phyloP scores from a whole-genome alignment of 2,888 invertebrate genomes.

The Chalcosyrphus nemorum region DNA sequence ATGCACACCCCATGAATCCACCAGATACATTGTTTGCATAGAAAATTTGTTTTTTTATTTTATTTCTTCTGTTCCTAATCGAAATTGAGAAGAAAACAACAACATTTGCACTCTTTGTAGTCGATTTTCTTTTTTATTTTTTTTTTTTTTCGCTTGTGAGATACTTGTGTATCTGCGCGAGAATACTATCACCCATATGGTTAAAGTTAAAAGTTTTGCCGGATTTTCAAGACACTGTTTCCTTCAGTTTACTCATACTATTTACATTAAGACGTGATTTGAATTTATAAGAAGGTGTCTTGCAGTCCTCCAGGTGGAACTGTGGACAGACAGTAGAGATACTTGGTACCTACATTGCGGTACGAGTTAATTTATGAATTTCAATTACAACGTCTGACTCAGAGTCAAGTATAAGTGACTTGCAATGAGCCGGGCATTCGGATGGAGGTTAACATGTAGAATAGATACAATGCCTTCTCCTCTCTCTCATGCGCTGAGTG shows the following conservation, averaged over 20 bases:
- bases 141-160: neutral
- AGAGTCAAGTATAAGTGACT: slow-evolving; percentile 19
- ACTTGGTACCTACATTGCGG: slow-evolving; percentile 2
- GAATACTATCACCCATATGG: neutral
- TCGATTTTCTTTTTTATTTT: too few relatives aligned
- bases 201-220: neutral
- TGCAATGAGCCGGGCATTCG: neutral
- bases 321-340: neutral
- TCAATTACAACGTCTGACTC: slow-evolving; percentile 66
- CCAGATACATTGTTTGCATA: slow-evolving; percentile 62
- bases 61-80: slow-evolving; percentile 23
- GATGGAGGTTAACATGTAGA: neutral
- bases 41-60: too few relatives aligned
- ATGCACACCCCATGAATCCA: slow-evolving; percentile 49
- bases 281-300: slow-evolving; percentile 18
- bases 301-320: neutral
- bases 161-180: neutral
- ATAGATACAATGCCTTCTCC: neutral
- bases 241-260: slow-evolving; percentile 37
- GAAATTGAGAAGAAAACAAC: slow-evolving; percentile 15
- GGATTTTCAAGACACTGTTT: neutral
- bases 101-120: slow-evolving; percentile 24
- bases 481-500: neutral
- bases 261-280: slow-evolving; percentile 44
- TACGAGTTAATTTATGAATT: slow-evolving; percentile 50